phyloP scores from a whole-genome alignment of 2,113 vertebrate species.

The Smithornis capensis region DNA sequence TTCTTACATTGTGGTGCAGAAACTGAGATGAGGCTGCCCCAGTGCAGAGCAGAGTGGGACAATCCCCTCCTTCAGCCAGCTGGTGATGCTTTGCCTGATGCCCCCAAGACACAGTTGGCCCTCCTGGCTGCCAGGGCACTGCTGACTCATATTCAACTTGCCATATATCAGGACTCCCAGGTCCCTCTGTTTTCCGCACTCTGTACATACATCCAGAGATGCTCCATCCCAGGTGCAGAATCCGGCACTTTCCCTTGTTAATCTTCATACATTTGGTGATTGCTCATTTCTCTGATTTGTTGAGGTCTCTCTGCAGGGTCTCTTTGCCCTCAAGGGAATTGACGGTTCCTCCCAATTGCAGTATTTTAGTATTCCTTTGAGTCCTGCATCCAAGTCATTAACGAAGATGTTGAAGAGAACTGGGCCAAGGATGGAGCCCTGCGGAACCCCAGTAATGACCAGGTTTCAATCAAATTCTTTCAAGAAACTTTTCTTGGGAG shows the following conservation, averaged over 20 bases:
- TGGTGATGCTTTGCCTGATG: neutral
- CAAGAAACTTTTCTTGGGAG: neutral
- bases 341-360: neutral
- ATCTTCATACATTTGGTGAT: neutral
- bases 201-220: neutral
- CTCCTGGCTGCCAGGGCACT: neutral
- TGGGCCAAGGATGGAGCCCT: neutral
- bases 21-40: neutral
- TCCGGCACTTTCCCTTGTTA: neutral
- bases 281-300: neutral
- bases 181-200: neutral
- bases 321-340: neutral
- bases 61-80: neutral
- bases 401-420: neutral
- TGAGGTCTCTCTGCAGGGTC: neutral
- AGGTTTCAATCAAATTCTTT: neutral
- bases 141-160: neutral
- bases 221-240: no score
- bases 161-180: fast-evolving
- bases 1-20: neutral
- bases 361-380: neutral
- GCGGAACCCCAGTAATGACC: neutral
- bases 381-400: neutral
- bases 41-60: neutral
- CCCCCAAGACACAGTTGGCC: fast-evolving